Base-by-base conservation (phyloP, 2,888 invertebrate species). In the Sphaerophoria rueppellii region DNA sequence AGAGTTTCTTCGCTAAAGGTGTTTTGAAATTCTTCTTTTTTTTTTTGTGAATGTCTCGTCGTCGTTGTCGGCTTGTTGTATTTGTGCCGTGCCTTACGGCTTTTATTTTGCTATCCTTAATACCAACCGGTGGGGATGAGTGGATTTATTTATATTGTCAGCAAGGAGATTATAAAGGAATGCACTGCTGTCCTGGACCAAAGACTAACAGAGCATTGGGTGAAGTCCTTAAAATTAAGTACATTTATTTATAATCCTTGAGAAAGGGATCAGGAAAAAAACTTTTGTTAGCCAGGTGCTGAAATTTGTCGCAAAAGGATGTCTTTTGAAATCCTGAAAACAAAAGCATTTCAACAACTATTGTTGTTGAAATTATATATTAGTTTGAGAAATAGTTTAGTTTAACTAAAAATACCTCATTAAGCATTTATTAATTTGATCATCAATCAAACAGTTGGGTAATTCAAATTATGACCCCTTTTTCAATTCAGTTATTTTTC, bases 71-170 rank as follows among this genome's bases (percentile, higher is more conserved):
- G 24, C 24, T 24, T 24, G 24, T 24, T 24, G 57, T 57, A 61
- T 14, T 24, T 54, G 43, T 6, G 40, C 40, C 52, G 35, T 70
- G 71, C 55, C 52, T 52, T 43, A 50, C 34, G 73, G 48, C 40
- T 52, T 14, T 75, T 69, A 58, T 72, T 71, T 80, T 80, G 52
- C 75, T 76, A 52, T 81, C 69, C 76, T 81, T 73, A 81, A 73
- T 76, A 76, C 73, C 85, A 85, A 69, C 58, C 55, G 5, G 12
- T 12, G 9, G 4, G 11, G 0, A 11, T 12, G 11, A 11, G 40
- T 61, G 69, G 52, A 77, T 81, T 81, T 76, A 81, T 81, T 43
- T 43, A 65, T 81, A 77, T 85, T 81, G 76, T 73, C 76, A 76
- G 73, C 73, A 71, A 77, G 70, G 32, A 73, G 76, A 72, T 85